Evolutionary conservation across 2,113 vertebrate genomes (phyloP).

Genomic region (Xiphophorus maculatus): DNA sequence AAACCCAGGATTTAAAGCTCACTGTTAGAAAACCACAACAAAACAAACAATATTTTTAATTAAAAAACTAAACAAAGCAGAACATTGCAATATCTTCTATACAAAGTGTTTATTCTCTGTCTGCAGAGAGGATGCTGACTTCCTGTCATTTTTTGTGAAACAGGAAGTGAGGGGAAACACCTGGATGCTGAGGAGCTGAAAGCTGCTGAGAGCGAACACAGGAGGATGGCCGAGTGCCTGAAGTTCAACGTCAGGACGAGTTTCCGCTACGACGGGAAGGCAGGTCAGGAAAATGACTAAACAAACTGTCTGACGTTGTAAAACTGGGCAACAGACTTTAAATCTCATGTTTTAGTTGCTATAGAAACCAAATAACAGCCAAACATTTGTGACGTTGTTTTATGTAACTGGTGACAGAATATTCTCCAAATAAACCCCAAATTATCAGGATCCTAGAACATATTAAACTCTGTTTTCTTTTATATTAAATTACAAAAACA

Average conservation of each 20-base stretch:
- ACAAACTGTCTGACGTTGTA: not conserved
- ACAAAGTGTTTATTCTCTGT: not conserved
- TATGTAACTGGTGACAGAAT: no score
- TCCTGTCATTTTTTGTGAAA: not conserved
- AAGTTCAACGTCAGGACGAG: not conserved
- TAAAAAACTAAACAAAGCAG: no score
- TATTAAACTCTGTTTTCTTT: not conserved
- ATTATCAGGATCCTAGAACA: not conserved
- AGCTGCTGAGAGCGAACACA: not conserved
- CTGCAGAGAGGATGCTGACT: not conserved
- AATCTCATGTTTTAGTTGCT: not conserved
- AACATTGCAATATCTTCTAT: not conserved
- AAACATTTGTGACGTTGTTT: no score
- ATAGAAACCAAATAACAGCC: not conserved
- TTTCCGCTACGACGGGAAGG: conserved; percentile 20
- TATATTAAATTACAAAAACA: not conserved
- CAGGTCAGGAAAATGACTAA: conserved; percentile 10
- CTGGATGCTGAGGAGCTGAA: conserved; percentile 15
- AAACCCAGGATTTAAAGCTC: no score
- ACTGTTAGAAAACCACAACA: no score
- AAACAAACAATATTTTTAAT: no score
- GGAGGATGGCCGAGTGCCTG: conserved; percentile 15
- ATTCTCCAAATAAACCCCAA: no score
- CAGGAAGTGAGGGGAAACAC: conserved; percentile 23
- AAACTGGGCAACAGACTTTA: not conserved